Evolutionary conservation across 1,140 invertebrate species (phyloP), one percentile per base, ranked within the genome.

Genomic region (Helicorthomorpha holstii): DNA sequence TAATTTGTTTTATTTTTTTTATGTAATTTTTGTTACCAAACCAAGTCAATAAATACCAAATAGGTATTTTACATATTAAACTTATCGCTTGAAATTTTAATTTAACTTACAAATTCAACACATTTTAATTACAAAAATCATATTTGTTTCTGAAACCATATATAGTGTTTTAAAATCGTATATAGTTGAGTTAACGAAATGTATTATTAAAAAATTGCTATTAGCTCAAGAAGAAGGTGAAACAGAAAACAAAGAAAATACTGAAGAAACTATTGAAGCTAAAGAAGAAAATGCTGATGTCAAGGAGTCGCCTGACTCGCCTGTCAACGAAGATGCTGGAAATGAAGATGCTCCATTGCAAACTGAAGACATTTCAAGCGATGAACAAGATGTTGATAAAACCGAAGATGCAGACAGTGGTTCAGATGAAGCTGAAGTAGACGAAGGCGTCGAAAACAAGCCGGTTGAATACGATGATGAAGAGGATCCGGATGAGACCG

Each of bases 221-320:
- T n/a, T n/a, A n/a, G n/a, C n/a, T n/a, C n/a, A n/a, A 38, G 22
- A 46, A 10, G 44, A 46, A 22, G 44, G 21, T 12, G 21, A 22
- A 46, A 10, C 22, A 14, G 12, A 46, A 21, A 7, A 46, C 22
- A 46, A 46, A 10, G 44, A 46, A 46, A 21, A 46, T 46, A 38
- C n/a, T 38, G 34, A 38, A 38, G n/a, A 38, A 38, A 7, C 7
- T 10, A 38, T 38, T 10, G 34, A 7, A 38, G 34, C 7, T 7
- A 26, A 45, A 10, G 45, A 53, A 38, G 55, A 53, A n/a, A 26
- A 50, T 52, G 54, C n/a, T 0, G 80, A 83, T 66, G 70, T 80
- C 59, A 81, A 82, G 54, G 82, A 80, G 1, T 78, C 80, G 46
- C 63, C 63, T 49, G 65, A 68, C 54, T 60, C 65, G 49, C 57